Base-by-base conservation (phyloP, 2,888 invertebrate species). In the Anthrax anthrax region DNA sequence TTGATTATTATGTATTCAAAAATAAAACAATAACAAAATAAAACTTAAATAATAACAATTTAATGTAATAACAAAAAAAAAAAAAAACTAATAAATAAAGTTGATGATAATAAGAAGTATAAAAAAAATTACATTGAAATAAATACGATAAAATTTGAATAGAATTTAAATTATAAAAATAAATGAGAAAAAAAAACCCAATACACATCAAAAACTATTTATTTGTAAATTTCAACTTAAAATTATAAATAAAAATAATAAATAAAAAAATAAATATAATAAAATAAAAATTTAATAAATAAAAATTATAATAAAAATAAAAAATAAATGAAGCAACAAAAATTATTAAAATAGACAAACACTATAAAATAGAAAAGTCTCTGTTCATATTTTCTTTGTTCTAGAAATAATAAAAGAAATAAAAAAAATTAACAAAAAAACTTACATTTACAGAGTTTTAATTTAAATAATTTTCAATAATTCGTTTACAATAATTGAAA, bases 361-460 rank as follows among this genome's bases (percentile, higher is more conserved):
- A 37, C 37, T 17, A 37, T 18, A 18, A 41, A 46, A 37, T 42
- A 41, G 41, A 17, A 34, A 41, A 44, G 44, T 44, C 44, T 47
- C 44, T 47, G 47, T 47, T 47, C 47, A 47, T 47, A 47, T 47
- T 40, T 47, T 44, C 44, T 47, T 41, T 41, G 47, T 47, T 47
- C 47, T 42, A 40, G 44, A 47, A 37, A 44, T 34, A 32, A 41
- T 37, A 43, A 39, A 47, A 36, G 42, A 43, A 47, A 47, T 43
- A 41, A 36, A 43, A 39, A 46, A 43, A 47, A 47, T 43, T 27
- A 43, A 14, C 19, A 44, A 40, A 40, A 43, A 43, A 40, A 27
- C 29, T 40, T 18, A 41, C 4, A 17, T 38, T 16, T 38, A 17
- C 4, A 38, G 10, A 4, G 18, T 38, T 18, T 18, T 17, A 16